Evolutionary conservation across 2,113 vertebrate genomes (phyloP).

Genomic region (Strix aluco): DNA sequence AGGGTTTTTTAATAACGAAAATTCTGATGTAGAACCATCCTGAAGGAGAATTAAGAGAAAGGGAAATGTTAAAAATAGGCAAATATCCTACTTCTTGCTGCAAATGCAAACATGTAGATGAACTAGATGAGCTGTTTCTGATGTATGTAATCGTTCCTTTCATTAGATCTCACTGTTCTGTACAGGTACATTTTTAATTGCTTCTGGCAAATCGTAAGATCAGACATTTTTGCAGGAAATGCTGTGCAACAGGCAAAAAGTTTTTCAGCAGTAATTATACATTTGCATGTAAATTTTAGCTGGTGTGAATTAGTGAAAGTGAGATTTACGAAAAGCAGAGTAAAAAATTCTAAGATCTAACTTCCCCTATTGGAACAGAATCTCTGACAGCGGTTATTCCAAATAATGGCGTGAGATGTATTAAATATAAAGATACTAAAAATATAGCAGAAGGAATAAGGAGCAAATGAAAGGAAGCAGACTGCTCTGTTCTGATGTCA

Average conservation of each 20-base stretch:
- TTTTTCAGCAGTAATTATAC: background rate
- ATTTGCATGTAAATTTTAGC: background rate
- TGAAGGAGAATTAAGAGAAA: background rate
- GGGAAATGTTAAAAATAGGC: background rate
- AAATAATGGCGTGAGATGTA: background rate
- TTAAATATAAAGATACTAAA: background rate
- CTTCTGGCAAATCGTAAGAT: background rate
- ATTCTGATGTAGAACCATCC: background rate
- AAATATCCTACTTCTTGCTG: background rate
- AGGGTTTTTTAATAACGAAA: background rate
- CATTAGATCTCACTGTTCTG: background rate
- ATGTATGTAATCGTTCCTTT: background rate
- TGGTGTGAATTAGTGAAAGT: background rate
- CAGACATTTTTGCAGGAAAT: background rate
- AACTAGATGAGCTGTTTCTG: background rate
- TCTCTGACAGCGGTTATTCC: background rate
- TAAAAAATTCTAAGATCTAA: background rate
- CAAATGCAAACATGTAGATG: background rate
- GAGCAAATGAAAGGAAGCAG: background rate
- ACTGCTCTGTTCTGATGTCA: background rate
- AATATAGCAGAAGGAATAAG: background rate
- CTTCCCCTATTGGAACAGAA: background rate
- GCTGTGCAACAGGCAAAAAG: background rate
- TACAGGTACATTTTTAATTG: background rate
- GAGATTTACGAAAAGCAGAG: background rate